phyloP scores from a whole-genome alignment of 1,140 invertebrate genomes.

The Drosophila baimaii region DNA sequence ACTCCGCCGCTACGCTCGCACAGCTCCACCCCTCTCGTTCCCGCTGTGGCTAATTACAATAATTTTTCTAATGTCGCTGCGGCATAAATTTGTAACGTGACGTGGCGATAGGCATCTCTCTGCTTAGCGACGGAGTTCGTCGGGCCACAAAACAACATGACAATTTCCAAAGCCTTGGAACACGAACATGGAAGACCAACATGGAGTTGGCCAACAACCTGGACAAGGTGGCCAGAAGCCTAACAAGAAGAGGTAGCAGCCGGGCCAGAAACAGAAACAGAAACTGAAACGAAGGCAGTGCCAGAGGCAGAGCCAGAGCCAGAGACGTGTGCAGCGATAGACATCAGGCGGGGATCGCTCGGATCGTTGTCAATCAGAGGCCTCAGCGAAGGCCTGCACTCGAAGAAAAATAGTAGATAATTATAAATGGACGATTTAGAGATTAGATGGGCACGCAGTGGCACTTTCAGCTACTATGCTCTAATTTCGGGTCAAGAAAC shows the following conservation, averaged over 20 bases:
- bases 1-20: neutral
- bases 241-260: conserved; percentile 18
- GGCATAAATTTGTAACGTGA: conserved; percentile 80
- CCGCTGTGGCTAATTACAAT: conserved; percentile 66
- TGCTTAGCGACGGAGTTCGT: conserved; percentile 20
- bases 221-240: conserved; percentile 47
- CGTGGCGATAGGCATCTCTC: conserved; percentile 69
- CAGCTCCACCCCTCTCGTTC: conserved; percentile 29
- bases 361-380: conserved; percentile 69
- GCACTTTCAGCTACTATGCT: no score
- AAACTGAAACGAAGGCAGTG: conserved; percentile 13
- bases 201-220: conserved; percentile 38
- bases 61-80: conserved; percentile 76
- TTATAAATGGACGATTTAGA: no score
- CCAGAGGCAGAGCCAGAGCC: conserved; percentile 10
- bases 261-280: conserved; percentile 19
- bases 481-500: neutral
- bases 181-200: conserved; percentile 66
- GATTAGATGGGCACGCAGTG: no score
- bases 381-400: conserved; percentile 33
- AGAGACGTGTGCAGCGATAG: conserved; percentile 73
- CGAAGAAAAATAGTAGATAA: neutral
- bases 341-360: conserved; percentile 56
- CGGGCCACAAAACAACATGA: conserved; percentile 61
- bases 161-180: conserved; percentile 68